Base-by-base conservation (phyloP, 2,888 invertebrate genomes). In the Thereva unica region DNA sequence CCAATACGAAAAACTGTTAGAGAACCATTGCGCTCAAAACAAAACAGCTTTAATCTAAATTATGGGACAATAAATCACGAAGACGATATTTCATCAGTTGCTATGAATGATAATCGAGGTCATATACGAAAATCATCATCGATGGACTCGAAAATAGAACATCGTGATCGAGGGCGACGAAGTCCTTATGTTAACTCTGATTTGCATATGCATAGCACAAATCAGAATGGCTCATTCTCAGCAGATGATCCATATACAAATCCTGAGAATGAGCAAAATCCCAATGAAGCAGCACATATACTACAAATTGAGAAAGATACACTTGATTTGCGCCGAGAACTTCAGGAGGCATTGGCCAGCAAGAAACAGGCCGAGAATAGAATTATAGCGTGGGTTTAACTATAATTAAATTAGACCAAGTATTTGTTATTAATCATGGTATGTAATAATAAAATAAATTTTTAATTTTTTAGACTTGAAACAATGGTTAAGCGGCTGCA, bases 341-440 rank as follows among this genome's bases (percentile, higher is more conserved):
- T 80, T 6, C 77, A 76, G 53, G 80, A 80, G 71, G 79, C 80
- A 64, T 73, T 78, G 64, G 77, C 78, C 66, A 78, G 78, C 70
- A 78, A 78, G 72, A 79, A 80, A 73, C 76, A 79, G 72, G 78
- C 80, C 63, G 80, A 80, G 73, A 77, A 77, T 73, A 78, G 79
- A 75, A 78, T 80, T 73, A 79, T 79, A 74, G 80, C 79, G 81
- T 81, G 80, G 80, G 80, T 80, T 76, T 80, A 53, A 69, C 67
- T 64, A 38, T 65, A 65, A 68, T 67, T 47, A 61, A 78, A 78
- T 75, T 63, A 45, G 61, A 63, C 69, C 57, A 44, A 45, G 56
- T 45, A 47, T 23, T 74, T 73, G 73, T 73, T 71, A 71, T 73
- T 56, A 44, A 35, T 8, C 47, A 50, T 37, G 50, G 69, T 70